phyloP scores from a whole-genome alignment of 2,888 invertebrate species.

The Synergus laeviventris region DNA sequence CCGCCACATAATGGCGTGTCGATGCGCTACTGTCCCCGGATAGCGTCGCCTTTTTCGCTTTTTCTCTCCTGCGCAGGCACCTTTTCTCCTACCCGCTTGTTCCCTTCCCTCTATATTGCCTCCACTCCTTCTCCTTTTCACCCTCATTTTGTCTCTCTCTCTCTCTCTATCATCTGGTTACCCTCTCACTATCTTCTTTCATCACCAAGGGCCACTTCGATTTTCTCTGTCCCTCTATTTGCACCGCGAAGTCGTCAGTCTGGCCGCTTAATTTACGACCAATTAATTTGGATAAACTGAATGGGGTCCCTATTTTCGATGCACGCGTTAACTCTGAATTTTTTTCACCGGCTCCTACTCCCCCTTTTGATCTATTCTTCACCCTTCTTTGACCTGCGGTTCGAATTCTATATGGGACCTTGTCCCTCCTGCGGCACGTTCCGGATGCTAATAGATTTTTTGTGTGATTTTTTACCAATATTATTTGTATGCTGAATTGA shows the following conservation, averaged over 20 bases:
- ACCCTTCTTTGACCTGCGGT: constrained; percentile 49
- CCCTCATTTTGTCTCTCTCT: constrained; percentile 46
- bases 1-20: constrained; percentile 76
- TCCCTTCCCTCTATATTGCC: constrained; percentile 42
- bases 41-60: constrained; percentile 57
- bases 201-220: not conserved
- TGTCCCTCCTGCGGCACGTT: constrained; percentile 14
- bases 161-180: constrained; percentile 42
- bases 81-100: constrained; percentile 44
- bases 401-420: not conserved
- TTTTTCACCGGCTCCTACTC: constrained; percentile 55
- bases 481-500: not conserved
- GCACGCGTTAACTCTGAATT: constrained; percentile 73
- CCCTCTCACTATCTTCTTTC: constrained; percentile 26
- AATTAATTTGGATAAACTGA: constrained; percentile 77
- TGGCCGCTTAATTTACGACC: constrained; percentile 75
- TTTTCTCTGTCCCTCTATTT: constrained; percentile 42
- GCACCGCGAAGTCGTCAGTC: constrained; percentile 60
- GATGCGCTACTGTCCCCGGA: constrained; percentile 74
- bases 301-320: constrained; percentile 71
- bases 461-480: not conserved
- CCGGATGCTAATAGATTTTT: constrained; percentile 14
- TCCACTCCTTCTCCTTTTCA: constrained; percentile 40
- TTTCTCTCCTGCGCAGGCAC: constrained; percentile 43
- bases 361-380: constrained; percentile 38